Conservation (phyloP, 2,797 vertebrate genomes). For the Nothura maculosa region DNA sequence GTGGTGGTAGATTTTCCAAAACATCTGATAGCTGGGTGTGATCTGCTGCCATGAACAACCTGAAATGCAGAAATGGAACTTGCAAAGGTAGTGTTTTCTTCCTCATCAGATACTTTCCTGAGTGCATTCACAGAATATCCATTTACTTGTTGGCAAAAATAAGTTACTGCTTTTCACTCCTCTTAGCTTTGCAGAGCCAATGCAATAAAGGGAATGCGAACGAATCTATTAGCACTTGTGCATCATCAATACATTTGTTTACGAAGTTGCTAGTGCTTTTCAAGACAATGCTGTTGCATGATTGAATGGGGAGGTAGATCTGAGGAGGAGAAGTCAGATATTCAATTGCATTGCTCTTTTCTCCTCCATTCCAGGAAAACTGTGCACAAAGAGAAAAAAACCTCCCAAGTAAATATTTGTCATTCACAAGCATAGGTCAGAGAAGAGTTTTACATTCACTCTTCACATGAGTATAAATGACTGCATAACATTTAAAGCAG, state of each 20-base stretch:
- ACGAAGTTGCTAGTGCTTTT: background rate
- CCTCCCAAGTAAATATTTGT: constrained; percentile 1
- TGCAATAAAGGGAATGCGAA: background rate
- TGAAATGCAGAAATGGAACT: constrained; percentile 25
- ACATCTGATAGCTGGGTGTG: constrained; percentile 38
- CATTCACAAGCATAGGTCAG: background rate
- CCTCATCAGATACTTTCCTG: constrained; percentile 3
- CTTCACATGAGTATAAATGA: background rate
- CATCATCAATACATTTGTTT: constrained; percentile 23
- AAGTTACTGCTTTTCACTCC: background rate
- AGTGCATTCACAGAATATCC: background rate
- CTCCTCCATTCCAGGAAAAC: background rate
- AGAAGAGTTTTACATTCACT: constrained; percentile 4
- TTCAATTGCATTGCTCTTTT: background rate
- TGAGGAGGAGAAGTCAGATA: background rate
- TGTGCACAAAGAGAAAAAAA: background rate
- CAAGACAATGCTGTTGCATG: background rate
- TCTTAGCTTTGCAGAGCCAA: background rate
- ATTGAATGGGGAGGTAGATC: background rate
- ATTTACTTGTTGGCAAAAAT: background rate
- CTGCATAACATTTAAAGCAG: background rate
- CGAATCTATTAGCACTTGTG: constrained; percentile 9
- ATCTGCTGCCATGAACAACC: constrained; percentile 22
- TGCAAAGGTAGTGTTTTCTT: constrained; percentile 28
- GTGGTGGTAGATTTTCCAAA: constrained; percentile 47